These are phyloP conservation scores for Ophonus ardosiacus DNA, from an alignment of 2,888 invertebrate species.

Conservation along the genomic window DNA sequence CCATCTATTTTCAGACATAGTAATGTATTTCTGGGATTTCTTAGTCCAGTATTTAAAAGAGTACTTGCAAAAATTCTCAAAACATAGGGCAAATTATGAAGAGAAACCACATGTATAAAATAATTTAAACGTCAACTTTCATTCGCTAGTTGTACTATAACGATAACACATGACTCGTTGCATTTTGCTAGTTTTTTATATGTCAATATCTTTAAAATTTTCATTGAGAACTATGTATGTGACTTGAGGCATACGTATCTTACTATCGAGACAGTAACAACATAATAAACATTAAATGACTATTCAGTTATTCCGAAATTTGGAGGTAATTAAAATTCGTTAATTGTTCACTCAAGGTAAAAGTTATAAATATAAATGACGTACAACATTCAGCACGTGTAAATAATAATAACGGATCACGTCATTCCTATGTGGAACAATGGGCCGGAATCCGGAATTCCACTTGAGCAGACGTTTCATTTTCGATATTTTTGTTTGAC, in stretches of 20 bases:
- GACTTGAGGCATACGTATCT: background rate
- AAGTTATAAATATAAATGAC: background rate
- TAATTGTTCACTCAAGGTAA: background rate
- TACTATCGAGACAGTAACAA: background rate
- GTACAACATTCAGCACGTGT: background rate
- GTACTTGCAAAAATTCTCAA: too few relatives aligned
- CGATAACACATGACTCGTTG: too few relatives aligned
- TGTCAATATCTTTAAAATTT: background rate
- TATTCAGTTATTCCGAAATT: background rate
- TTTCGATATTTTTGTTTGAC: too few relatives aligned
- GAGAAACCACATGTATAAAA: too few relatives aligned
- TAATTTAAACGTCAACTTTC: too few relatives aligned
- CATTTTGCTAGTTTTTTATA: too few relatives aligned
- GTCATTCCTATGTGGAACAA: background rate
- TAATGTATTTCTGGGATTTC: too few relatives aligned
- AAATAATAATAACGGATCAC: background rate
- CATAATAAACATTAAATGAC: background rate
- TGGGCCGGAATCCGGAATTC: background rate
- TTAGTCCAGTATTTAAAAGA: too few relatives aligned
- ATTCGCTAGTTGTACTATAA: too few relatives aligned
- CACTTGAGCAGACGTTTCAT: too few relatives aligned
- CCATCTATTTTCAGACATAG: too few relatives aligned
- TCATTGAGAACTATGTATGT: background rate
- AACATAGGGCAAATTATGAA: too few relatives aligned
- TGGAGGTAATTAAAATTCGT: background rate